Evolutionary conservation across 2,797 vertebrate genomes (phyloP).

Genomic region (Heteromormyrus szaboi): DNA sequence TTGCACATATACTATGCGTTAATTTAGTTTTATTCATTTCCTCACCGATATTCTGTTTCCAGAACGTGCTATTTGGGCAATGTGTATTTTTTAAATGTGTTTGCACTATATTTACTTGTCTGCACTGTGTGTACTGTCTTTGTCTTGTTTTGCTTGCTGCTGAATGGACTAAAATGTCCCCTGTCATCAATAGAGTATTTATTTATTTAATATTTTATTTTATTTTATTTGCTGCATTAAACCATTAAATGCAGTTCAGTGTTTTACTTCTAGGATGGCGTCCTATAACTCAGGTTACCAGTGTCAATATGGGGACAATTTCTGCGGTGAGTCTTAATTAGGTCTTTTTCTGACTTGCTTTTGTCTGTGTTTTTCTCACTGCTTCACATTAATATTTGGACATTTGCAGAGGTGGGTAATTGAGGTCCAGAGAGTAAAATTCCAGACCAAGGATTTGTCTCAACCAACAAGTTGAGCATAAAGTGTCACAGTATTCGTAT

Average conservation of each 20-base stretch:
- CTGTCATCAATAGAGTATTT: not conserved
- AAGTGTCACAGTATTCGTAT: not conserved
- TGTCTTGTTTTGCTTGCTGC: not conserved
- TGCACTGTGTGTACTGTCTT: not conserved
- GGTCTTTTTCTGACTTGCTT: not conserved
- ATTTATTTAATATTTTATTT: not conserved
- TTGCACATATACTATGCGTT: not conserved
- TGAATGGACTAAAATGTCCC: not conserved
- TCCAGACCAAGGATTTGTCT: not conserved
- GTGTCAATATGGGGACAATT: constrained; percentile 50
- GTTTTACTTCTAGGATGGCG: constrained; percentile 54
- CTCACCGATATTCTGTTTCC: not conserved
- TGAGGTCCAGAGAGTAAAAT: not conserved
- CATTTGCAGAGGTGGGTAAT: not conserved
- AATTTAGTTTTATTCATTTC: not conserved
- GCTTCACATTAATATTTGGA: not conserved
- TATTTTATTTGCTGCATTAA: not conserved
- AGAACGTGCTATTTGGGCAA: not conserved
- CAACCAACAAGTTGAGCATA: not conserved
- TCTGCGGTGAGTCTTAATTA: constrained; percentile 55
- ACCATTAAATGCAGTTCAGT: not conserved
- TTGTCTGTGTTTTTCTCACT: not conserved
- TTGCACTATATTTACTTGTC: not conserved
- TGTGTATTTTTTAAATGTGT: not conserved
- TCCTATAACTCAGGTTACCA: constrained; percentile 40